Percentiles rank a stretch among this genome's conserved stretches.
phyloP scores from a whole-genome alignment of 2,888 invertebrate genomes.

The Gymnoscelis rufifasciata region DNA sequence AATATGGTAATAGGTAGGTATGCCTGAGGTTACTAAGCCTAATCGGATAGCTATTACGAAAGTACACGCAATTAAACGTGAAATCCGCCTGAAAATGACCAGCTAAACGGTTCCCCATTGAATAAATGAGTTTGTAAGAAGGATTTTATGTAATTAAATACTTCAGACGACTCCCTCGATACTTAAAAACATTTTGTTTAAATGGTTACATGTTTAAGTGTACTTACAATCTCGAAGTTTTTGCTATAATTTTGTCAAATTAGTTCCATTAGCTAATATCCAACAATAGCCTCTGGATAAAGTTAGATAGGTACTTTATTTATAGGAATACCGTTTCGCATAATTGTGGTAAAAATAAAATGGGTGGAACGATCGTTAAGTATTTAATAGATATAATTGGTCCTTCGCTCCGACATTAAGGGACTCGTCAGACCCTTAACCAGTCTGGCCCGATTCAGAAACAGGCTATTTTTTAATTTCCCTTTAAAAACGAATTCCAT shows the following conservation, averaged over 20 bases:
- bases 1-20: too few relatives aligned
- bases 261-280: slow-evolving; percentile 1
- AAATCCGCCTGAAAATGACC: slow-evolving; percentile 9
- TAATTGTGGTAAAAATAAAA: slow-evolving; percentile 19
- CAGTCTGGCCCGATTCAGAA: slow-evolving; percentile 48
- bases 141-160: slow-evolving; percentile 59
- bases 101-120: slow-evolving; percentile 31
- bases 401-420: slow-evolving; percentile 66
- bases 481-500: slow-evolving; percentile 49
- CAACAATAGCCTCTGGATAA: neutral
- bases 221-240: slow-evolving; percentile 6
- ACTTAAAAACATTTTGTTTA: slow-evolving; percentile 8
- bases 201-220: slow-evolving; percentile 8
- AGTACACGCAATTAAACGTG: slow-evolving; percentile 2
- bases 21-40: too few relatives aligned
- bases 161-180: slow-evolving; percentile 41
- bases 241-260: slow-evolving; percentile 2
- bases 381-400: slow-evolving; percentile 76
- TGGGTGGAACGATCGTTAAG: slow-evolving; percentile 49
- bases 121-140: slow-evolving; percentile 40
- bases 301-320: neutral
- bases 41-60: neutral
- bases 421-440: slow-evolving; percentile 44
- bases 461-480: slow-evolving; percentile 55
- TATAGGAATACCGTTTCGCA: neutral